Evolutionary conservation across 2,113 vertebrate species (phyloP).

Genomic region (Vimba vimba): DNA sequence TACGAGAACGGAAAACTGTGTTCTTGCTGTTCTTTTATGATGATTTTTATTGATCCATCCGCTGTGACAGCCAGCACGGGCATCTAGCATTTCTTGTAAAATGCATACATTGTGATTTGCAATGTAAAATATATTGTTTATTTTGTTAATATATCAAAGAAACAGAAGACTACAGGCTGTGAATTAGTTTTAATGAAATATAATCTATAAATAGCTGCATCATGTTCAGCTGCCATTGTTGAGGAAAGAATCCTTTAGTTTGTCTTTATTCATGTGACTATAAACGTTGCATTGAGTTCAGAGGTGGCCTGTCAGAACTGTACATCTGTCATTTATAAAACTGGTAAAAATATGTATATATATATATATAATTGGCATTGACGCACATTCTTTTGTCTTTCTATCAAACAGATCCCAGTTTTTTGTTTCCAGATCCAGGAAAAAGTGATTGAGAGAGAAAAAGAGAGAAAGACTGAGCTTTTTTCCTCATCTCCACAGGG

Average conservation of each 20-base stretch:
- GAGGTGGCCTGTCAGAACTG: constrained; percentile 23
- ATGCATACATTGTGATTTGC: constrained; percentile 27
- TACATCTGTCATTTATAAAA: constrained; percentile 37
- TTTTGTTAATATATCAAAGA: constrained; percentile 44
- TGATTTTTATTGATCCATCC: constrained; percentile 45
- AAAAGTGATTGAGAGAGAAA: constrained; percentile 2
- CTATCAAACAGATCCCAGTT: neutral
- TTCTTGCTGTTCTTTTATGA: constrained; percentile 45
- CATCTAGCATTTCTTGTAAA: constrained; percentile 13
- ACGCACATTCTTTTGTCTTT: neutral
- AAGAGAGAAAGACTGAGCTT: neutral
- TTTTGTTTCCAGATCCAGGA: neutral
- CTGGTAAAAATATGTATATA: neutral
- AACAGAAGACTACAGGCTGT: neutral
- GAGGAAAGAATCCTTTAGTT: constrained; percentile 8
- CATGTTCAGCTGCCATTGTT: constrained; percentile 18
- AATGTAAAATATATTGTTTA: constrained; percentile 38
- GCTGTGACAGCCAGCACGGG: constrained; percentile 36
- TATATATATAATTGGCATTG: neutral
- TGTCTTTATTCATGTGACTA: constrained; percentile 16
- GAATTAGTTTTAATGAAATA: constrained; percentile 44
- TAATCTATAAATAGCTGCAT: constrained; percentile 43
- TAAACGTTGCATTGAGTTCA: constrained; percentile 19
- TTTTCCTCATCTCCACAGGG: constrained; percentile 49
- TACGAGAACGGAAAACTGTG: constrained; percentile 10